Conservation (phyloP, 2,888 invertebrate genomes). For the Agrenia bidenticulata region DNA sequence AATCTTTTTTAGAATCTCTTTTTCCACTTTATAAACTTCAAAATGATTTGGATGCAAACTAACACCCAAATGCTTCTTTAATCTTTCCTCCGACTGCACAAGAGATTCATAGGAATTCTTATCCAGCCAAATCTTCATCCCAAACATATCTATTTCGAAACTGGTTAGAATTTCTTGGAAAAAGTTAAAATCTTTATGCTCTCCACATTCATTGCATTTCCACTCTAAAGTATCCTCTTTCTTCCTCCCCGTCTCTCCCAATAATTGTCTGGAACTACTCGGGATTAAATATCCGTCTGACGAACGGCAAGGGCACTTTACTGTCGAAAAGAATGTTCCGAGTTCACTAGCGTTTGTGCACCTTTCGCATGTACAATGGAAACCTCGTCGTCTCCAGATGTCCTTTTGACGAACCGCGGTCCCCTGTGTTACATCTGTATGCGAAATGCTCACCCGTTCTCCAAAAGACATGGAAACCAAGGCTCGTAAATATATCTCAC, state of each 20-base stretch:
- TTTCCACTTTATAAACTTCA: slow-evolving; percentile 42
- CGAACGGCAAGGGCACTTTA: slow-evolving; percentile 41
- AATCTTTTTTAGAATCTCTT: slow-evolving; percentile 42
- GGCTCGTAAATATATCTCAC: slow-evolving; percentile 46
- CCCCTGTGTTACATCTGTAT: slow-evolving; percentile 38
- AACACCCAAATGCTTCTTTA: slow-evolving; percentile 31
- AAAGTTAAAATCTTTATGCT: slow-evolving; percentile 28
- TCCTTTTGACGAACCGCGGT: slow-evolving; percentile 27
- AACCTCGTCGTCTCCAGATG: too few species aligned
- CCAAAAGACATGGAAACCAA: slow-evolving; percentile 37
- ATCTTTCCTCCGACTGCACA: neutral
- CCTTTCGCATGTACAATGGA: slow-evolving; percentile 35
- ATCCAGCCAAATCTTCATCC: neutral
- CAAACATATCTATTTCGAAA: slow-evolving; percentile 2
- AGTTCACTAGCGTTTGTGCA: slow-evolving; percentile 43
- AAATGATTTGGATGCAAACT: slow-evolving; percentile 44
- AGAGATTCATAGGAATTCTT: neutral
- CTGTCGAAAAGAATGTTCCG: slow-evolving; percentile 44
- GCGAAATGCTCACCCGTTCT: slow-evolving; percentile 40
- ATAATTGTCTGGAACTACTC: too few species aligned
- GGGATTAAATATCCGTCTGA: too few species aligned
- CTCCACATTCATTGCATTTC: slow-evolving; percentile 27
- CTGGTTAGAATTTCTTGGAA: neutral
- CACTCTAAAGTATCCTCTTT: neutral
- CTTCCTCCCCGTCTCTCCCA: slow-evolving; percentile 10